Conservation (phyloP, 2,113 vertebrate species). For the Atractosteus spatula region DNA sequence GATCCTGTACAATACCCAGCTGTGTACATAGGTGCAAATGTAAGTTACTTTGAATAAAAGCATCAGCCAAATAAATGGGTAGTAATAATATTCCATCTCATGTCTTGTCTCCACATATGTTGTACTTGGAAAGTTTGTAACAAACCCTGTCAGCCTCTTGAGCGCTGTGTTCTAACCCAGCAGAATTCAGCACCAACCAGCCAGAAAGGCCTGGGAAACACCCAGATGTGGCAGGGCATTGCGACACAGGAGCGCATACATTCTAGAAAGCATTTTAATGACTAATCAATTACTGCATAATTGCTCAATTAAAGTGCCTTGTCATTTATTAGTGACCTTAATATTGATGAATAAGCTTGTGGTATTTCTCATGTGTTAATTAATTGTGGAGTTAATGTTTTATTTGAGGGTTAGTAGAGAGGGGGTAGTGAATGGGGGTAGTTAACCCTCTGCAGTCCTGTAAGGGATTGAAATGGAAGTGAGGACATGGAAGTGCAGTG, state of each 20-base stretch:
- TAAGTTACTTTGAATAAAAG: no score
- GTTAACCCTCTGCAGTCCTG: background rate
- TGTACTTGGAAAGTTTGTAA: no score
- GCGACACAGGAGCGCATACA: background rate
- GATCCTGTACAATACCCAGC: no score
- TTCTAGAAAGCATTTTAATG: slow-evolving; percentile 1
- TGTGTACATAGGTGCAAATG: no score
- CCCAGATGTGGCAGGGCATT: background rate
- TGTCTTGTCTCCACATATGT: no score
- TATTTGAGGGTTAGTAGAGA: background rate
- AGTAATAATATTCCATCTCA: no score
- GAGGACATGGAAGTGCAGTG: background rate
- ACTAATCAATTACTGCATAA: slow-evolving; percentile 7
- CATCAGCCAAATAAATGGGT: no score
- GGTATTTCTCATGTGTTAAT: background rate
- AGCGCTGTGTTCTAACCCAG: no score
- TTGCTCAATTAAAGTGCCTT: slow-evolving; percentile 16
- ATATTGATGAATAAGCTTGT: slow-evolving; percentile 2
- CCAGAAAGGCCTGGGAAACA: no score
- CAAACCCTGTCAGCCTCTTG: no score
- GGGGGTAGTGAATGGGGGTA: background rate
- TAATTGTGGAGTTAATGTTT: background rate
- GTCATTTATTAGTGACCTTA: background rate
- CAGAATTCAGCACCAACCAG: no score
- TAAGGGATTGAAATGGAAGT: no score